phyloP scores from a whole-genome alignment of 2,888 invertebrate species.

The Gortyna flavago region DNA sequence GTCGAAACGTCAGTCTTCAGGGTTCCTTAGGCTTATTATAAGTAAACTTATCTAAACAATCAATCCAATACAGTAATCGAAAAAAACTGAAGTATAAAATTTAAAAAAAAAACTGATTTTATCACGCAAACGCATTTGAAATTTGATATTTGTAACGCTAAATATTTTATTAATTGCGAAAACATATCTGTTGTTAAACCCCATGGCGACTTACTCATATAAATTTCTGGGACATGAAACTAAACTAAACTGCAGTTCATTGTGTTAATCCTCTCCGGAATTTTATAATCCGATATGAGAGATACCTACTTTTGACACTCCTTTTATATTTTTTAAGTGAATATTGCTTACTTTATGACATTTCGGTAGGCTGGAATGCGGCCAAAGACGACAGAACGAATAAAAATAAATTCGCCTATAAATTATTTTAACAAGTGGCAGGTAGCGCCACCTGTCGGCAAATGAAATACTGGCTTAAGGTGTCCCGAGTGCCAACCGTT shows the following conservation, averaged over 20 bases:
- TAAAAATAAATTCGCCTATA: slow-evolving; percentile 32
- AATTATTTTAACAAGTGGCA: slow-evolving; percentile 29
- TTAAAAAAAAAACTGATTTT: slow-evolving; percentile 40
- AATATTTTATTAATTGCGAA: slow-evolving; percentile 35
- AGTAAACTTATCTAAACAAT: slow-evolving; percentile 41
- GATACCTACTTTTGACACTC: slow-evolving; percentile 62
- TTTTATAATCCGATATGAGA: slow-evolving; percentile 74
- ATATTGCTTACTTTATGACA: slow-evolving; percentile 39
- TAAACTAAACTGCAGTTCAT: slow-evolving; percentile 68
- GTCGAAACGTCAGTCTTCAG: slow-evolving; percentile 62
- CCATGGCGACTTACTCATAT: slow-evolving; percentile 61
- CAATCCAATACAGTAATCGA: slow-evolving; percentile 41
- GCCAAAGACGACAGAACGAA: slow-evolving; percentile 24
- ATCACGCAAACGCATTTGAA: slow-evolving; percentile 43
- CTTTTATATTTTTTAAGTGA: slow-evolving; percentile 46
- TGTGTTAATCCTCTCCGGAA: slow-evolving; percentile 75
- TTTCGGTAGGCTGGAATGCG: slow-evolving; percentile 35
- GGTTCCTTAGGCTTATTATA: slow-evolving; percentile 56
- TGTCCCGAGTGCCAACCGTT: slow-evolving; percentile 53
- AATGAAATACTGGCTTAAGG: slow-evolving; percentile 48
- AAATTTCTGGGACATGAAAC: slow-evolving; percentile 62
- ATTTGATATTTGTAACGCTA: slow-evolving; percentile 41
- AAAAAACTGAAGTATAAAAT: slow-evolving; percentile 40
- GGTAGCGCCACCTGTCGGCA: slow-evolving; percentile 58
- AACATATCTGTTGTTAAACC: slow-evolving; percentile 42